Percentiles rank a stretch among this genome's conserved stretches.
Evolutionary conservation across 2,797 vertebrate species (phyloP).

Genomic region (Balearica regulorum): DNA sequence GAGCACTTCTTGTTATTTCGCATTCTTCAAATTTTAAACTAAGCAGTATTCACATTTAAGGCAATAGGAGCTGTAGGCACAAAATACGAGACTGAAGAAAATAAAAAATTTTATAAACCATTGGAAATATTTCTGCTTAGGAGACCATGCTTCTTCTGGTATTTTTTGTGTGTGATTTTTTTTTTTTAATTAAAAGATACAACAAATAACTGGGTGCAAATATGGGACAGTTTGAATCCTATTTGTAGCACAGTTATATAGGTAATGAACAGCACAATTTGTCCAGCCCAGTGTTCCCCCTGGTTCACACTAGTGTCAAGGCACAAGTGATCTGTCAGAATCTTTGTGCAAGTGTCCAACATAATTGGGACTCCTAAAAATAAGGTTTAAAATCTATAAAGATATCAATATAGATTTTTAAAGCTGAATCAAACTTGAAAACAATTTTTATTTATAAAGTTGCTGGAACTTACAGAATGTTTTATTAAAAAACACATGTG

Average conservation of each 20-base stretch:
- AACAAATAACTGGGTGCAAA: not conserved
- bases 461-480: not conserved
- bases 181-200: not conserved
- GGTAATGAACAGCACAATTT: not conserved
- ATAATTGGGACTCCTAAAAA: not conserved
- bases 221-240: not conserved
- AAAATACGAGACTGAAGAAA: not conserved
- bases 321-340: not conserved
- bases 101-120: not conserved
- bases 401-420: not conserved
- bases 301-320: not conserved
- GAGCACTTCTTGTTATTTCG: not conserved
- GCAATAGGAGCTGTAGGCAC: not conserved
- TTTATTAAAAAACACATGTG: not conserved
- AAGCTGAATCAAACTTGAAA: not conserved
- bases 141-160: not conserved
- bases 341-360: not conserved
- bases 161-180: fast-evolving
- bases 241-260: not conserved
- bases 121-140: not conserved
- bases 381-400: not conserved
- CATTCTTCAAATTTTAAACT: not conserved
- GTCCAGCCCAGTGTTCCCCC: not conserved
- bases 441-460: not conserved
- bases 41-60: not conserved